Evolutionary conservation across 2,797 vertebrate genomes (phyloP).

Genomic region (Pseudochaenichthys georgianus): DNA sequence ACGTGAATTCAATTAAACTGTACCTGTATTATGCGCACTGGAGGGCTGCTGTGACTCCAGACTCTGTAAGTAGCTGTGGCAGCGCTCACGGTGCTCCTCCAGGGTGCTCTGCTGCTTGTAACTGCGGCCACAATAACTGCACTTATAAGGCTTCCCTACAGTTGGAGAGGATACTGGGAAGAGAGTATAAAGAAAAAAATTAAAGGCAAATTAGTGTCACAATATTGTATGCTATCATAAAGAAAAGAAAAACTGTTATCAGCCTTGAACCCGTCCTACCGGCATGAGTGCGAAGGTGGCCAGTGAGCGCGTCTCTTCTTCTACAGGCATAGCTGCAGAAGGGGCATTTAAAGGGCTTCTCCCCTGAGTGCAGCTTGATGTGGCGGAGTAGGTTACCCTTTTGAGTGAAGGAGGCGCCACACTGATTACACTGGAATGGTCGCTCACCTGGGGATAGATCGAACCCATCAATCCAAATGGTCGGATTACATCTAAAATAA

Average conservation of each 20-base stretch:
- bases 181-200: conserved; percentile 8
- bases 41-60: conserved; percentile 81
- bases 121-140: conserved; percentile 97
- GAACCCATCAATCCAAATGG: conserved; percentile 42
- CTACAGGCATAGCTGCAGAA: conserved; percentile 98
- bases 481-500: not conserved
- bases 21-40: conserved; percentile 73
- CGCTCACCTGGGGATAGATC: conserved; percentile 88
- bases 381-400: conserved; percentile 98
- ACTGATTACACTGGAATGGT: conserved; percentile 98
- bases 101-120: conserved; percentile 98
- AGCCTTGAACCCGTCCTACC: conserved; percentile 80
- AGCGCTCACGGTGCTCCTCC: conserved; percentile 96
- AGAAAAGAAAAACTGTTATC: not conserved
- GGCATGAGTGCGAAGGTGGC: conserved; percentile 96
- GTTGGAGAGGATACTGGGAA: conserved; percentile 94
- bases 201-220: not conserved
- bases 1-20: not conserved
- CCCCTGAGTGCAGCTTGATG: conserved; percentile 97
- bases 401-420: conserved; percentile 97
- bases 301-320: conserved; percentile 93
- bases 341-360: conserved; percentile 98
- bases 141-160: conserved; percentile 97
- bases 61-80: conserved; percentile 95
- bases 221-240: not conserved